Evolutionary conservation across 1,140 invertebrate species (phyloP), one percentile per base, ranked within the genome.

Genomic region (Drosophila punjabiensis): DNA sequence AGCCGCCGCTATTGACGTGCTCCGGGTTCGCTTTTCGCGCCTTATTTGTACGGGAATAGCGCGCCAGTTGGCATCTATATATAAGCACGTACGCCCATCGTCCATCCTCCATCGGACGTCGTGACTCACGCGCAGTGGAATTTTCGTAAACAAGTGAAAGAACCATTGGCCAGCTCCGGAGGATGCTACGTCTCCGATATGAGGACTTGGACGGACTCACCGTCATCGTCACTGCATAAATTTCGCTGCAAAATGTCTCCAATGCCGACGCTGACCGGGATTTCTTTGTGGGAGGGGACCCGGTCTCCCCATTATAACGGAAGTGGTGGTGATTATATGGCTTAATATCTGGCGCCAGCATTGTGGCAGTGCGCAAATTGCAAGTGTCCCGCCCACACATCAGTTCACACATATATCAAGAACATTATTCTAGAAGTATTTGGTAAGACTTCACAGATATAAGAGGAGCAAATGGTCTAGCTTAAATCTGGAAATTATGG

Each of bases 41-140:
- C 86, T 90, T 89, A 89, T 89, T 86, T 89, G 86, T 89, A 82
- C 63, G 82, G 71, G 53, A 58, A 47, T 47, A 71, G 62, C 71
- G 56, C 56, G 48, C 59, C 66, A 64, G 70, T 78, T 66, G 76
- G 61, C 59, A 24, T 63, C 48, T 52, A 52, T 61, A 70, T 55
- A 65, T 55, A 65, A 69, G 32, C 48, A 75, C 48, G 68, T 75
- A 75, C 32, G 61, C 56, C 68, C 68, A 61, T 61, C 55, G 53
- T 24, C 53, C 67, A 74, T 73, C 45, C 53, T 55, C 53, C 32
- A 37, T 55, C 18, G 53, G 20, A 39, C 32, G 39, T 14, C 35
- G 83, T 89, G 85, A 89, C 75, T 89, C 84, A 89, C 70, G 48
- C 35, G 48, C 33, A 60, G 58, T 48, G 85, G 86, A 82, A 89